Evolutionary conservation across 2,888 invertebrate genomes (phyloP).

Genomic region (Carabus problematicus): DNA sequence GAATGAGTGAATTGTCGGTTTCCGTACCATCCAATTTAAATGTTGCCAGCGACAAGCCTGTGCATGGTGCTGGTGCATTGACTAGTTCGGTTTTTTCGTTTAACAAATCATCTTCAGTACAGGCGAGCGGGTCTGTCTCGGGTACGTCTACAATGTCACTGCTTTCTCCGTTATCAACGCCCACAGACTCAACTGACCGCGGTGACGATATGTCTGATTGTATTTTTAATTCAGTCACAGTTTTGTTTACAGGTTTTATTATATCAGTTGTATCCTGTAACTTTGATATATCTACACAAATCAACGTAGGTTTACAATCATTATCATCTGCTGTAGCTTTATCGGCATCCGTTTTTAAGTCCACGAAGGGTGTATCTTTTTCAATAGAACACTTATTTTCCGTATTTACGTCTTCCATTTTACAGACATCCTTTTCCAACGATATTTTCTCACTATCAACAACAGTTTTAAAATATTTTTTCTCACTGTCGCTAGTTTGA

Average conservation of each 20-base stretch:
- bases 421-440: not conserved
- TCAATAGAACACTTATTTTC: not conserved
- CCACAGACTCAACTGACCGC: slow-evolving; percentile 39
- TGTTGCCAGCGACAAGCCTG: slow-evolving; percentile 44
- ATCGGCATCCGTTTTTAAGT: slow-evolving; percentile 33
- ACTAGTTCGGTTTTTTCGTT: slow-evolving; percentile 37
- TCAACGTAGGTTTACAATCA: slow-evolving; percentile 44
- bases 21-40: slow-evolving; percentile 48
- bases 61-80: slow-evolving; percentile 37
- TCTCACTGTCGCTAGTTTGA: too few species aligned
- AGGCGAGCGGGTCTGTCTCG: slow-evolving; percentile 57
- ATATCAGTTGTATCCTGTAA: slow-evolving; percentile 43
- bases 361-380: slow-evolving; percentile 30
- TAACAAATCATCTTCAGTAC: slow-evolving; percentile 50
- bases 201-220: slow-evolving; percentile 31
- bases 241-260: slow-evolving; percentile 32
- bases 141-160: slow-evolving; percentile 47
- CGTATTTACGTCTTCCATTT: not conserved
- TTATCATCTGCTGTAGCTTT: slow-evolving; percentile 1
- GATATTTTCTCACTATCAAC: not conserved
- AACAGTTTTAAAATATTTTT: not conserved
- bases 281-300: slow-evolving; percentile 47
- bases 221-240: slow-evolving; percentile 39
- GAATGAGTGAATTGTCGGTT: slow-evolving; percentile 24
- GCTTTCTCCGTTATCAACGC: slow-evolving; percentile 43